phyloP scores from a whole-genome alignment of 2,113 vertebrate species.

The Phaethornis superciliosus region DNA sequence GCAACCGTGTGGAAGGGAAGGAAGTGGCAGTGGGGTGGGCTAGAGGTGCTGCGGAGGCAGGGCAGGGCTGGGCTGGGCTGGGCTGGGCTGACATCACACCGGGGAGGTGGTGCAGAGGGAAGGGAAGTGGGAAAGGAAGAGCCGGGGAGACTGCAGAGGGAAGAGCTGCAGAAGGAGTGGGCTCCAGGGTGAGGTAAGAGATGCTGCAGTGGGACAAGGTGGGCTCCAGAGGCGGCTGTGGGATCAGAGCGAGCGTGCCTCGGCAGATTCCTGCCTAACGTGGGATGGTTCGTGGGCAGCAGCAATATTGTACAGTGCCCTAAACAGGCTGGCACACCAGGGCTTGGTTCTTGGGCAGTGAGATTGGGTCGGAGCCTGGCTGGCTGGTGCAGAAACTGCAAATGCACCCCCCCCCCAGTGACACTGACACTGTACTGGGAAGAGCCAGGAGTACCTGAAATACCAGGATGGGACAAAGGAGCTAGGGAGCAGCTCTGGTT shows the following conservation, averaged over 20 bases:
- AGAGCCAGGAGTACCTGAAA: background rate
- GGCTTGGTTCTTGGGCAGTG: background rate
- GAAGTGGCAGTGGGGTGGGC: background rate
- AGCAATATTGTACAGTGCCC: background rate
- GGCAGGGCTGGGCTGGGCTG: background rate
- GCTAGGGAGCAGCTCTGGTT: background rate
- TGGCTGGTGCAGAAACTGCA: background rate
- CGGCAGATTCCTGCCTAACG: background rate
- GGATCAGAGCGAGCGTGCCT: background rate
- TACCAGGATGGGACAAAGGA: background rate
- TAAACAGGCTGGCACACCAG: background rate
- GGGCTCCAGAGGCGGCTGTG: fast-evolving
- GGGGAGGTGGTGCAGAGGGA: slow-evolving; percentile 2
- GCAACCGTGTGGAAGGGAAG: slow-evolving; percentile 45
- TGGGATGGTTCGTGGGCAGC: background rate
- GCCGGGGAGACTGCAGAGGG: slow-evolving; percentile 25
- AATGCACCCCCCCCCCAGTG: background rate
- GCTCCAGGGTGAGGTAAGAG: slow-evolving; percentile 46
- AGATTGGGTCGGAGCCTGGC: background rate
- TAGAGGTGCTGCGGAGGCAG: slow-evolving; percentile 41
- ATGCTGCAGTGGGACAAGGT: background rate
- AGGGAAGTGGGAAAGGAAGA: slow-evolving; percentile 4
- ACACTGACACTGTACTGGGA: background rate
- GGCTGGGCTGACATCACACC: slow-evolving; percentile 39
- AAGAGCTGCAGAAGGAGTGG: background rate